Evolutionary conservation across 2,113 vertebrate genomes (phyloP).

Genomic region (Regulus satrapa): DNA sequence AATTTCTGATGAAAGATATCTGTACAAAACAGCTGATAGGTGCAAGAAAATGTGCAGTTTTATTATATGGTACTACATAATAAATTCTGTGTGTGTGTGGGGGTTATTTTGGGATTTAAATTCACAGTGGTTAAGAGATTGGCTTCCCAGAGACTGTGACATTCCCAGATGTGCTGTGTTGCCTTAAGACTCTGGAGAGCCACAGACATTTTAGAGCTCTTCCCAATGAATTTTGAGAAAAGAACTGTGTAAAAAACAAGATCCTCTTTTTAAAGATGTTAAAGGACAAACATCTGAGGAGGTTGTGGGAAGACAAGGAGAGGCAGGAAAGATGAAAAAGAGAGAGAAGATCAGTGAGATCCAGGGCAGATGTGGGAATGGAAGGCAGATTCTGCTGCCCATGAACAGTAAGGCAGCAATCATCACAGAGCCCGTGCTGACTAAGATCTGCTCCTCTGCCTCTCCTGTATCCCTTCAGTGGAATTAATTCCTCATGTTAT

Average conservation of each 20-base stretch:
- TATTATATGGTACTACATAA: neutral
- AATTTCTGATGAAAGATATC: neutral
- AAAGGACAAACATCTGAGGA: neutral
- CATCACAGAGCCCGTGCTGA: neutral
- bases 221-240: neutral
- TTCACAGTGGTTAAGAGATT: neutral
- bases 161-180: neutral
- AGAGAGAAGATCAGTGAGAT: neutral
- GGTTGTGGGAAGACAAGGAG: neutral
- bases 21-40: neutral
- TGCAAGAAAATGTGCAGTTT: neutral
- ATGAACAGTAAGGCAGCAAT: neutral
- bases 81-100: neutral
- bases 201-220: neutral
- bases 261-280: neutral
- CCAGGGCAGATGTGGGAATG: neutral
- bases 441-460: neutral
- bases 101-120: neutral
- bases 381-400: neutral
- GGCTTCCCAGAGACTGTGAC: neutral
- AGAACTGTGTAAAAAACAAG: neutral
- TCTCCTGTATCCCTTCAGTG: neutral
- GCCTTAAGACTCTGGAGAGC: neutral
- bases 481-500: constrained; percentile 1
- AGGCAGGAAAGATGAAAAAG: neutral